phyloP scores from a whole-genome alignment of 2,888 invertebrate genomes.

The Lymantria dispar region DNA sequence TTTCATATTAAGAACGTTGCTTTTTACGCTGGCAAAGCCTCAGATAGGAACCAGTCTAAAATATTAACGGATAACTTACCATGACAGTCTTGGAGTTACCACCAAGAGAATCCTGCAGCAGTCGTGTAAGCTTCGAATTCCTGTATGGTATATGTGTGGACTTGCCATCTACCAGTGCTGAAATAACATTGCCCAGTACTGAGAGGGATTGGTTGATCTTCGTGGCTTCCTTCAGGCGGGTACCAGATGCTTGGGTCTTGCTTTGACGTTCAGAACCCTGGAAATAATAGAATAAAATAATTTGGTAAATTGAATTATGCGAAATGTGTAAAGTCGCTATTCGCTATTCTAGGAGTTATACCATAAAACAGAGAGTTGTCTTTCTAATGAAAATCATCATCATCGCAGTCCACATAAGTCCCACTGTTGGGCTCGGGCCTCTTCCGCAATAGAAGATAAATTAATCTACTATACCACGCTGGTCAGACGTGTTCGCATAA shows the following conservation, averaged over 20 bases:
- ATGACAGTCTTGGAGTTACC: constrained; percentile 98
- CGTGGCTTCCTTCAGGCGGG: constrained; percentile 96
- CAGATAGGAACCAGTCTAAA: too few species aligned
- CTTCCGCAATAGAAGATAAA: too few species aligned
- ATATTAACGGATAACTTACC: constrained; percentile 73
- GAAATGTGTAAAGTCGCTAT: too few species aligned
- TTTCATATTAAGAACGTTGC: too few species aligned
- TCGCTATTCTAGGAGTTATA: too few species aligned
- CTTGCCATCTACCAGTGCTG: constrained; percentile 98
- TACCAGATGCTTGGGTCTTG: constrained; percentile 97
- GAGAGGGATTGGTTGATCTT: constrained; percentile 99
- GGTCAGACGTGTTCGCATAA: too few species aligned
- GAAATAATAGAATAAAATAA: neutral
- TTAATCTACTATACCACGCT: too few species aligned
- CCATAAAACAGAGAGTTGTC: too few species aligned
- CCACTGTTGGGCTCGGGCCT: too few species aligned
- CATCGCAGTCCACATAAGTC: too few species aligned
- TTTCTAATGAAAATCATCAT: too few species aligned
- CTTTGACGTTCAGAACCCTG: constrained; percentile 98
- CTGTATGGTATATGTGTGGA: constrained; percentile 98
- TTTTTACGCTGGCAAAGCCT: too few species aligned
- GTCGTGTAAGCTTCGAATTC: constrained; percentile 96
- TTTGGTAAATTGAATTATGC: neutral
- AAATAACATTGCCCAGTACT: constrained; percentile 98
- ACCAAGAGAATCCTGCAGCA: constrained; percentile 97